A percentile compares a stretch with the other conserved stretches of the same genome.
phyloP scores from a whole-genome alignment of 2,797 vertebrate genomes.

The Halcyon badia region DNA sequence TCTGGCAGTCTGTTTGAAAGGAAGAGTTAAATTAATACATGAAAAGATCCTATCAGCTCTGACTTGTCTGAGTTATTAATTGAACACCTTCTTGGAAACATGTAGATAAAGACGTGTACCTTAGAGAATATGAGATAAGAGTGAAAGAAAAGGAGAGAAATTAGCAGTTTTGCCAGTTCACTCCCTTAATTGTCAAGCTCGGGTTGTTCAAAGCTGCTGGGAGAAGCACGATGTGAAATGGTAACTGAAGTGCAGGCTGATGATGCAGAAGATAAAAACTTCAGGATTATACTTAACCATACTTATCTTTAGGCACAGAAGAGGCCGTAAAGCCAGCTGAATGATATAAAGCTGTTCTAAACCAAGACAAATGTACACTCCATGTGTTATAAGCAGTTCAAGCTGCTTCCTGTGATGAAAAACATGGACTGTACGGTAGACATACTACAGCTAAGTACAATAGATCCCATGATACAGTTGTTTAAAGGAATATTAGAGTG shows the following conservation, averaged over 20 bases:
- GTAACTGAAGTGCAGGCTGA: slow-evolving; percentile 25
- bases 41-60: slow-evolving; percentile 68
- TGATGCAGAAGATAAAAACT: slow-evolving; percentile 48
- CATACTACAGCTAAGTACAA: slow-evolving; percentile 62
- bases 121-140: slow-evolving; percentile 68
- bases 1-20: slow-evolving; percentile 38
- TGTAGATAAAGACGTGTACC: slow-evolving; percentile 68
- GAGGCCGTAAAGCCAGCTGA: slow-evolving; percentile 50
- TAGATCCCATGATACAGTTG: slow-evolving; percentile 59
- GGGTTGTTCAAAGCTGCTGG: slow-evolving; percentile 60
- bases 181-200: slow-evolving; percentile 24
- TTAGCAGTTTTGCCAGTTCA: slow-evolving; percentile 48
- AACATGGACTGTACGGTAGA: slow-evolving; percentile 51
- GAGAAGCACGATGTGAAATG: background rate
- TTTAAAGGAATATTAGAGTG: slow-evolving; percentile 75
- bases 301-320: slow-evolving; percentile 54
- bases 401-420: slow-evolving; percentile 77
- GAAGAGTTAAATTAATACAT: slow-evolving; percentile 73
- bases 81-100: slow-evolving; percentile 76
- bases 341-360: slow-evolving; percentile 59
- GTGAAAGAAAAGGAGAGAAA: slow-evolving; percentile 59
- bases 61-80: slow-evolving; percentile 72
- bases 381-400: slow-evolving; percentile 71
- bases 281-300: slow-evolving; percentile 38
- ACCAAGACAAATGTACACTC: slow-evolving; percentile 71